A percentile compares a stretch with the other conserved stretches of the same genome.
phyloP scores from a whole-genome alignment of 2,888 invertebrate species.

The Pomacea canaliculata region DNA sequence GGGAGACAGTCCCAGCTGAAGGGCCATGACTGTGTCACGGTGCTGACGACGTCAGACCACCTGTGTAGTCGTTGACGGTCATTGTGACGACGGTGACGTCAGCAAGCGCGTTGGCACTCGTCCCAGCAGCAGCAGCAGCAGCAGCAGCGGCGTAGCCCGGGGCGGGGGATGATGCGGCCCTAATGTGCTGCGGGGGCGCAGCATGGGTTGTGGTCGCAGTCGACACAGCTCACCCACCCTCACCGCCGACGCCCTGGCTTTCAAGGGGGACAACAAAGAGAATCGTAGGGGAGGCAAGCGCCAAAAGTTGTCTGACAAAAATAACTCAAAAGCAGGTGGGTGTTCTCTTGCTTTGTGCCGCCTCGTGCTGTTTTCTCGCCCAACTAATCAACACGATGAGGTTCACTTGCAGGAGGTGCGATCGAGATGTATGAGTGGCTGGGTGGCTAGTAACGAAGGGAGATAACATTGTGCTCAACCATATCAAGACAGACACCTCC shows the following conservation, averaged over 20 bases:
- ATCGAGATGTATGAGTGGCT: no score
- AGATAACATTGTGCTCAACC: no score
- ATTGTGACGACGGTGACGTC: no score
- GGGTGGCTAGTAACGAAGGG: no score
- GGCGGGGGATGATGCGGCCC: constrained; percentile 2
- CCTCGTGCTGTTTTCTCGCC: no score
- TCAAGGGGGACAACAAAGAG: not conserved
- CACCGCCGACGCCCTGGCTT: constrained; percentile 15
- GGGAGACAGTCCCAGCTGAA: no score
- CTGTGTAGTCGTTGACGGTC: no score
- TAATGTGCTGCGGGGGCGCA: constrained; percentile 28
- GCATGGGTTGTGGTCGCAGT: constrained; percentile 50
- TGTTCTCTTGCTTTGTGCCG: not conserved
- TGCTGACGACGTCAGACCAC: no score
- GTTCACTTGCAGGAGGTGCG: no score
- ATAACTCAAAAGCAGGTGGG: constrained; percentile 9
- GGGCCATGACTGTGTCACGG: no score
- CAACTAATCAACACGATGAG: no score
- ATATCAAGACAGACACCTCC: no score
- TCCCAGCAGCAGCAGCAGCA: not conserved
- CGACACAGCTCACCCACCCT: constrained; percentile 38
- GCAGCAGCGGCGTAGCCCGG: not conserved
- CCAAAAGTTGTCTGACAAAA: constrained; percentile 19
- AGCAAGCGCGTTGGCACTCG: not conserved
- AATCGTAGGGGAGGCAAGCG: constrained; percentile 6